These are phyloP conservation scores for Philypnodon macrostomus DNA, from an alignment of 2,797 vertebrate genomes.

Conservation along the genomic window DNA sequence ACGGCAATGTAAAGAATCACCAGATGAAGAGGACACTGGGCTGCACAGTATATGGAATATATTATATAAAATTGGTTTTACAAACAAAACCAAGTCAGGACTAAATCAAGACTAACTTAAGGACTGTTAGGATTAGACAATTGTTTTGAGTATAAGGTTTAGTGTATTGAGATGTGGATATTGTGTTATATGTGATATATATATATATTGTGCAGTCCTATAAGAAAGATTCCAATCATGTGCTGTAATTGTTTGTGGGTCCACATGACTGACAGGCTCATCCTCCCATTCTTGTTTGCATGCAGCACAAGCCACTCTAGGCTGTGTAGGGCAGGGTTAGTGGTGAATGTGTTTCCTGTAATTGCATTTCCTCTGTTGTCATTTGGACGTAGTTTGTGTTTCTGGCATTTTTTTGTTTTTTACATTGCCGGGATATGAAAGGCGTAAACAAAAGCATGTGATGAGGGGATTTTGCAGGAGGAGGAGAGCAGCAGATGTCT, in stretches of 20 bases:
- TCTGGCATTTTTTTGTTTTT: conserved; percentile 41
- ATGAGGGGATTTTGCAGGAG: conserved; percentile 70
- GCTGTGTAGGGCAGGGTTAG: conserved; percentile 54
- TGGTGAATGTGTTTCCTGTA: conserved; percentile 71
- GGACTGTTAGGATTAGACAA: no score
- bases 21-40: conserved; percentile 1
- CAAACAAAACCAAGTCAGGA: no score
- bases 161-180: no score
- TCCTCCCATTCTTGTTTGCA: conserved; percentile 50
- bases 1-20: conserved; percentile 6
- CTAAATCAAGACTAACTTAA: no score
- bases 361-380: conserved; percentile 78
- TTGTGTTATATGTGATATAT: no score
- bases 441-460: conserved; percentile 81
- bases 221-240: conserved; percentile 9
- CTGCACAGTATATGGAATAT: no score
- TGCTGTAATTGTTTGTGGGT: conserved; percentile 23
- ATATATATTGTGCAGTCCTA: no score
- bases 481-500: conserved; percentile 71
- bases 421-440: conserved; percentile 65
- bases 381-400: conserved; percentile 73
- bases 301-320: conserved; percentile 57
- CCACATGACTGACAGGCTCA: conserved; percentile 22
- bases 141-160: no score
- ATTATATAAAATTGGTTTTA: no score